A percentile compares a stretch with the other conserved stretches of the same genome.
These are phyloP conservation scores for Ryuthela nishihirai DNA, from an alignment of 2,888 invertebrate genomes.

Conservation along the genomic window DNA sequence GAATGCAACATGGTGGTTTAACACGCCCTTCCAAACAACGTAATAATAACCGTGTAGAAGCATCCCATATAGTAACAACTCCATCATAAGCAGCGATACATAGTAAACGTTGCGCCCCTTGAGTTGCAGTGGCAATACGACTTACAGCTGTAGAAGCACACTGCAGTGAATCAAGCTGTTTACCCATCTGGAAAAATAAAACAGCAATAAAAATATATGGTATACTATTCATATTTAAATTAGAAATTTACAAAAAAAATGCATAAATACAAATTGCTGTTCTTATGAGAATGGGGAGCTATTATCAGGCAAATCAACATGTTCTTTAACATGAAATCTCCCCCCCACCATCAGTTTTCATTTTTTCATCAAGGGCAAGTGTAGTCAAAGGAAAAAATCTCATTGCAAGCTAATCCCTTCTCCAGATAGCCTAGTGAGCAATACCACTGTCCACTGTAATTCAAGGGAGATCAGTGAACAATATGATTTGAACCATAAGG, in stretches of 20 bases:
- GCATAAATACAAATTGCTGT: too few relatives aligned
- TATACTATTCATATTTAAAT: background rate
- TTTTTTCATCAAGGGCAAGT: too few relatives aligned
- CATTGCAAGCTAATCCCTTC: too few relatives aligned
- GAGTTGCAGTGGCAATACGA: background rate
- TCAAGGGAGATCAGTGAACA: too few relatives aligned
- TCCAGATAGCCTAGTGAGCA: too few relatives aligned
- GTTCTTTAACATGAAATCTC: too few relatives aligned
- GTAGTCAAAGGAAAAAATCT: too few relatives aligned
- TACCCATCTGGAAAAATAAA: background rate
- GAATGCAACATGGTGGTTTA: background rate
- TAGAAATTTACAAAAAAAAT: background rate
- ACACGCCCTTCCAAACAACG: constrained; percentile 3
- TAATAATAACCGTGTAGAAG: background rate
- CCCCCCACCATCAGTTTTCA: too few relatives aligned
- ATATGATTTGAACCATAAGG: too few relatives aligned
- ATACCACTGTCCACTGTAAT: too few relatives aligned
- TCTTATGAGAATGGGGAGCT: too few relatives aligned
- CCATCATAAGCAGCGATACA: background rate
- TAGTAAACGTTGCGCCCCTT: constrained; percentile 1
- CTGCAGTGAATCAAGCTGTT: background rate
- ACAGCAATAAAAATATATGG: background rate
- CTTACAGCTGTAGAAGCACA: background rate
- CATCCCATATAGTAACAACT: background rate
- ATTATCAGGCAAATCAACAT: too few relatives aligned